Conservation (phyloP, 2,113 vertebrate genomes). For the Dipodomys ordii region DNA sequence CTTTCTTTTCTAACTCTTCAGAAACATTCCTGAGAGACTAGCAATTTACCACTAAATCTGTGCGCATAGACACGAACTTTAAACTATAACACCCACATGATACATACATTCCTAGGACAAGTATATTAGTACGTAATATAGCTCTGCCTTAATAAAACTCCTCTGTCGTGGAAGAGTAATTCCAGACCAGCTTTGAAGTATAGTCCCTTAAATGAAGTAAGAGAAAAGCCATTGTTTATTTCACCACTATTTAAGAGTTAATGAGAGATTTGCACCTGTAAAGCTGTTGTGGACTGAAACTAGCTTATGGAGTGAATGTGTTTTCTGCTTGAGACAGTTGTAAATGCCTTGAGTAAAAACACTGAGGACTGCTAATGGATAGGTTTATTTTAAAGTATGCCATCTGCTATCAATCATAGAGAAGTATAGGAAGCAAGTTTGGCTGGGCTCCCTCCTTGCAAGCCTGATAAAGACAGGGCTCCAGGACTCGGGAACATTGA, state of each 20-base stretch:
- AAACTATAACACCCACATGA: conserved; percentile 9
- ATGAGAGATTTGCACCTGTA: conserved; percentile 96
- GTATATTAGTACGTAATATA: not conserved
- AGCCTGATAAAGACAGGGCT: conserved; percentile 93
- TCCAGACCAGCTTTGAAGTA: conserved; percentile 70
- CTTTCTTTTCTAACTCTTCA: conserved; percentile 29
- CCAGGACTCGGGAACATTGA: conserved; percentile 90
- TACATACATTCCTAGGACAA: not conserved
- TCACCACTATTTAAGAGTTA: conserved; percentile 88
- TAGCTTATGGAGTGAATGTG: conserved; percentile 83
- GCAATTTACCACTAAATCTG: not conserved
- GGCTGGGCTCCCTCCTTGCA: conserved; percentile 89
- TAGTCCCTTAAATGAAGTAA: conserved; percentile 80
- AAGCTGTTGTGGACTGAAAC: conserved; percentile 86
- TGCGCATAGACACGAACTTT: not conserved
- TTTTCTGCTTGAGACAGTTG: conserved; percentile 90
- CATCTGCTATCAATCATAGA: conserved; percentile 97
- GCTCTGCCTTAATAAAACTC: conserved; percentile 61
- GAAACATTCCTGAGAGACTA: conserved; percentile 13
- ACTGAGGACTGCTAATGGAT: conserved; percentile 96
- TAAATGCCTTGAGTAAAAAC: conserved; percentile 93
- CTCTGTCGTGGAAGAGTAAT: conserved; percentile 36
- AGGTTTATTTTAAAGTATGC: conserved; percentile 97
- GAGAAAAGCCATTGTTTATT: conserved; percentile 83
- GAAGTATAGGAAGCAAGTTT: conserved; percentile 94